phyloP scores from a whole-genome alignment of 2,888 invertebrate genomes.

The Thera obeliscata region DNA sequence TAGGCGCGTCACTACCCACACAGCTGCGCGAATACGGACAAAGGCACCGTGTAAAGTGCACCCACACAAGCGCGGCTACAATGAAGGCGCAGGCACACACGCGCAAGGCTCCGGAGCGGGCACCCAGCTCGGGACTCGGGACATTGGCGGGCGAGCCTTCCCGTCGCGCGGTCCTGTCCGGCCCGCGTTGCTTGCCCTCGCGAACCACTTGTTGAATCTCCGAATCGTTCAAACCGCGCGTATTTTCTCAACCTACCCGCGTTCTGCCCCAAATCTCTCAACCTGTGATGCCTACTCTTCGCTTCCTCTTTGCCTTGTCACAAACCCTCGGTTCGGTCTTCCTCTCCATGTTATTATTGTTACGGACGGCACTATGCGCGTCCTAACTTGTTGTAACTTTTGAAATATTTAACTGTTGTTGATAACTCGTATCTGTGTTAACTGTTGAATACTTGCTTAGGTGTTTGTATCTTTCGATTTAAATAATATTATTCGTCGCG shows the following conservation, averaged over 20 bases:
- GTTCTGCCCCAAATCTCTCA: constrained; percentile 44
- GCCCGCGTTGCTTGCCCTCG: constrained; percentile 68
- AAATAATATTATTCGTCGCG: constrained; percentile 64
- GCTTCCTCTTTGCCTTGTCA: constrained; percentile 66
- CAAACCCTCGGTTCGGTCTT: constrained; percentile 69
- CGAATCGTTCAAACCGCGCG: constrained; percentile 66
- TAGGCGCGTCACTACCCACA: constrained; percentile 72
- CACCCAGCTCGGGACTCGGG: constrained; percentile 51
- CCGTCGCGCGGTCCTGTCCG: constrained; percentile 71
- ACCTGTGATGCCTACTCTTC: constrained; percentile 78
- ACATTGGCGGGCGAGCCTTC: constrained; percentile 80
- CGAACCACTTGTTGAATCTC: constrained; percentile 81
- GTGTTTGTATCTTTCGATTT: constrained; percentile 67
- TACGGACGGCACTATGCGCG: constrained; percentile 65
- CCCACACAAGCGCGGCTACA: constrained; percentile 42
- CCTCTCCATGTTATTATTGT: constrained; percentile 72
- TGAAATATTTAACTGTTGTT: constrained; percentile 81
- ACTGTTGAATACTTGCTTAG: constrained; percentile 79
- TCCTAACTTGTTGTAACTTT: constrained; percentile 78
- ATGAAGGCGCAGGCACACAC: constrained; percentile 47
- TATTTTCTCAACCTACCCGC: constrained; percentile 48
- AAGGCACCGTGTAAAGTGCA: constrained; percentile 33
- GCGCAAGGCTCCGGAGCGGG: constrained; percentile 41
- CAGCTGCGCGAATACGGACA: constrained; percentile 41
- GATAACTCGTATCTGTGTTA: constrained; percentile 80